Conservation (phyloP, 2,113 vertebrate genomes). For the Cervus canadensis region DNA sequence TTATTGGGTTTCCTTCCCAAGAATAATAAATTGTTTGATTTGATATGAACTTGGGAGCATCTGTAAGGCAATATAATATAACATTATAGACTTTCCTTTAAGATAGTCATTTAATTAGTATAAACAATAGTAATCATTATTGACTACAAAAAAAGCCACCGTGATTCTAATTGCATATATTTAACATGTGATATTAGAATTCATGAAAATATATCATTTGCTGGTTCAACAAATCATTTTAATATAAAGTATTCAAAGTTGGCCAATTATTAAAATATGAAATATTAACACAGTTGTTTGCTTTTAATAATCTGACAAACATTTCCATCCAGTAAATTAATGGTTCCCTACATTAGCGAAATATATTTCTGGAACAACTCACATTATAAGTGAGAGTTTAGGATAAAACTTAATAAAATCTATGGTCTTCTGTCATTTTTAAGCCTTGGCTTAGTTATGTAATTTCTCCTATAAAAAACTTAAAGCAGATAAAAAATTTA, state of each 20-base stretch:
- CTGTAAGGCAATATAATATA: slow-evolving; percentile 77
- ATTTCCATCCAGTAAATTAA: background rate
- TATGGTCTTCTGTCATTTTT: background rate
- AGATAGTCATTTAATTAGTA: background rate
- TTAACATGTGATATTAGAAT: background rate
- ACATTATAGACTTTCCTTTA: background rate
- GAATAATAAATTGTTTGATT: slow-evolving; percentile 96
- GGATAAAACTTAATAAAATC: background rate
- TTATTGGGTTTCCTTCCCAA: slow-evolving; percentile 98
- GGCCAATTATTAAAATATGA: background rate
- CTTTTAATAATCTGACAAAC: background rate
- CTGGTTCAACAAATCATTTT: background rate
- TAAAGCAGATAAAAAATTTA: background rate
- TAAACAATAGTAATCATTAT: background rate
- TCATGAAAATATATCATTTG: background rate
- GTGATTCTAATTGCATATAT: background rate
- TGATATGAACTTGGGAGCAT: slow-evolving; percentile 94
- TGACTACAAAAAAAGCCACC: background rate
- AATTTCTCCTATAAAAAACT: background rate
- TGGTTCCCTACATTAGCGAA: background rate
- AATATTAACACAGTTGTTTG: background rate
- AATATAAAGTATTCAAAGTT: background rate
- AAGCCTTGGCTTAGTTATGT: background rate
- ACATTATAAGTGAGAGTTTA: background rate
- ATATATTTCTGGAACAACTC: background rate